phyloP scores from a whole-genome alignment of 2,797 vertebrate genomes.

The Eulemur coronatus region DNA sequence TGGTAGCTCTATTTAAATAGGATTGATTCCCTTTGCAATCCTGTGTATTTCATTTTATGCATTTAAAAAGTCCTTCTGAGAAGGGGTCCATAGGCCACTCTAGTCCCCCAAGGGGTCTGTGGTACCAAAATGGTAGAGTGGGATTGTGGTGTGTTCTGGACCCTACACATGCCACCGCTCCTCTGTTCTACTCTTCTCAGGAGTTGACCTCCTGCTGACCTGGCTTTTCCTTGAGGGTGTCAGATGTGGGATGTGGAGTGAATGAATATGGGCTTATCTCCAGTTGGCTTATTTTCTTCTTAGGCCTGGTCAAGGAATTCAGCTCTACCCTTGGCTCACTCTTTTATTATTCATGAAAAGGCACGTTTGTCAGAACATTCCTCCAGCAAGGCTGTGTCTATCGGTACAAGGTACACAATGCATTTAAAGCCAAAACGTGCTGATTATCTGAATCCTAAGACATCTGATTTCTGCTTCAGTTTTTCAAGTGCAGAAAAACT shows the following conservation, averaged over 20 bases:
- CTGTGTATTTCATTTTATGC: not conserved
- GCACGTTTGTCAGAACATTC: not conserved
- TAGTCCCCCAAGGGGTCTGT: not conserved
- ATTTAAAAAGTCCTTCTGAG: not conserved
- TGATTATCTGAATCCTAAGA: conserved; percentile 6
- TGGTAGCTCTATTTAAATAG: not conserved
- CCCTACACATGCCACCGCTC: fast-evolving
- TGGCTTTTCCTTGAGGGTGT: not conserved
- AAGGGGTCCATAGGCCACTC: not conserved
- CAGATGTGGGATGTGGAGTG: not conserved
- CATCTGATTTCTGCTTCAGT: not conserved
- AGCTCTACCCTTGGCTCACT: not conserved
- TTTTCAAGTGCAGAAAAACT: conserved; percentile 28
- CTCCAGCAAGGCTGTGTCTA: not conserved
- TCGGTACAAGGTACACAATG: not conserved
- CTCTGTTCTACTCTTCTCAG: not conserved
- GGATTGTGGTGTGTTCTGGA: not conserved
- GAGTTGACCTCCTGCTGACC: not conserved
- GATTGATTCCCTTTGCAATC: conserved; percentile 5
- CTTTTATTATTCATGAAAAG: not conserved
- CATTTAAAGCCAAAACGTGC: not conserved
- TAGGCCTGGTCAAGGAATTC: not conserved
- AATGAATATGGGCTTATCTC: not conserved
- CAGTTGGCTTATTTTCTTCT: not conserved
- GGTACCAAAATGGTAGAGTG: not conserved